A percentile compares a stretch with the other conserved stretches of the same genome.
These are phyloP conservation scores for Danio tinwini DNA, from an alignment of 2,797 vertebrate species.

Conservation along the genomic window DNA sequence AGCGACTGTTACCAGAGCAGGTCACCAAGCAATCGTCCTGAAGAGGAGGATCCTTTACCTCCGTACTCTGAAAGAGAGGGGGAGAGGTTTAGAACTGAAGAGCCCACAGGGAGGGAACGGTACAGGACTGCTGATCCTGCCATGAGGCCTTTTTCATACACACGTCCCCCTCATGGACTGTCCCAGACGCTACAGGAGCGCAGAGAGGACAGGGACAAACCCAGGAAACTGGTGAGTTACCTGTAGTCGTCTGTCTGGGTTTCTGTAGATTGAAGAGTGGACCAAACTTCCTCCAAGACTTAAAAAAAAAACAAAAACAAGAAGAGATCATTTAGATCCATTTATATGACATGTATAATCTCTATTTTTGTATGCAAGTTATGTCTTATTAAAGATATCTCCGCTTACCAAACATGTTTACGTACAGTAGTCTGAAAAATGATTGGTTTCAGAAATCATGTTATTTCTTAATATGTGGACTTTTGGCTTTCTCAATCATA, in stretches of 20 bases:
- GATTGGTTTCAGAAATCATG: not conserved
- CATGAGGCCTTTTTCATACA: conserved; percentile 79
- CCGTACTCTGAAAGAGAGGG: conserved; percentile 89
- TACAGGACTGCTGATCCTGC: conserved; percentile 71
- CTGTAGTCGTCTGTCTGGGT: conserved; percentile 67
- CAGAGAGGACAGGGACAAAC: conserved; percentile 86
- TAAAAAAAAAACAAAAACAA: not conserved
- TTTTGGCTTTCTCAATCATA: not conserved
- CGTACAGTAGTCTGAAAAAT: not conserved
- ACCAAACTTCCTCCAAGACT: not conserved
- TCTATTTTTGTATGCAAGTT: not conserved
- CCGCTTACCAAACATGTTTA: not conserved
- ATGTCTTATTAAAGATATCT: not conserved
- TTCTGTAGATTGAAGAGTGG: conserved; percentile 10
- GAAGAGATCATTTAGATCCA: not conserved
- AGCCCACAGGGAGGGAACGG: conserved; percentile 63
- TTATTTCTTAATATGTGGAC: not conserved
- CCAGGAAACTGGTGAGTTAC: conserved; percentile 92
- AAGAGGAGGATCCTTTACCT: conserved; percentile 89
- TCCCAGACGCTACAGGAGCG: conserved; percentile 81
- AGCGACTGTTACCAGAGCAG: conserved; percentile 78
- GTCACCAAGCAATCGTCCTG: conserved; percentile 82
- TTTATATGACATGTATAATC: not conserved
- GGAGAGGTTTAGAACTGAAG: conserved; percentile 73
- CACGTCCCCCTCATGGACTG: conserved; percentile 76